Conservation (phyloP, 1,140 invertebrate genomes). For the Caenorhabditis briggsae region DNA sequence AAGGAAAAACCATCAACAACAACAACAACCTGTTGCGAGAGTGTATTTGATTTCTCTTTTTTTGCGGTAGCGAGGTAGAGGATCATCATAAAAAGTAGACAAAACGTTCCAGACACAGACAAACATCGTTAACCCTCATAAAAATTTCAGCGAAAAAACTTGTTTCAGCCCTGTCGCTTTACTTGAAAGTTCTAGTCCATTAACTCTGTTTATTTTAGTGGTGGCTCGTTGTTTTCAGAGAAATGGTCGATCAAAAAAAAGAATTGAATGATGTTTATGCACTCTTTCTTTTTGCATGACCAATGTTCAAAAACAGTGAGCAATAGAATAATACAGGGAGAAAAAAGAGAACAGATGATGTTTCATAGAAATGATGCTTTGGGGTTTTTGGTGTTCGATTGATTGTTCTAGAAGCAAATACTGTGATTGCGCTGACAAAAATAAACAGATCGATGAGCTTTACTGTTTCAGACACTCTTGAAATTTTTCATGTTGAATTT, state of each 20-base stretch:
- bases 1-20: conserved; percentile 1
- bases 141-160: not conserved
- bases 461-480: too few relatives aligned
- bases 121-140: not conserved
- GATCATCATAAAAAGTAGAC: not conserved
- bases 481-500: too few relatives aligned
- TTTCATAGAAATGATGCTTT: not conserved
- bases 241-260: conserved; percentile 2
- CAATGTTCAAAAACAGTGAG: not conserved
- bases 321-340: not conserved
- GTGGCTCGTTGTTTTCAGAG: not conserved
- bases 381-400: not conserved
- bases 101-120: conserved; percentile 17
- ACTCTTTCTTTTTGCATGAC: not conserved
- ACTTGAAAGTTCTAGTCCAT: not conserved
- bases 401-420: too few relatives aligned
- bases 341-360: not conserved
- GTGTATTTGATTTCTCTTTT: too few relatives aligned
- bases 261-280: not conserved
- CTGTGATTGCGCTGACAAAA: too few relatives aligned
- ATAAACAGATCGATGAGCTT: too few relatives aligned
- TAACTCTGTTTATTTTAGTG: not conserved
- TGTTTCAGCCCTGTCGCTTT: not conserved
- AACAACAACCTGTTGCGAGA: conserved; percentile 18
- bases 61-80: not conserved